Conservation (phyloP, 2,888 invertebrate genomes). For the Mythimna impura region DNA sequence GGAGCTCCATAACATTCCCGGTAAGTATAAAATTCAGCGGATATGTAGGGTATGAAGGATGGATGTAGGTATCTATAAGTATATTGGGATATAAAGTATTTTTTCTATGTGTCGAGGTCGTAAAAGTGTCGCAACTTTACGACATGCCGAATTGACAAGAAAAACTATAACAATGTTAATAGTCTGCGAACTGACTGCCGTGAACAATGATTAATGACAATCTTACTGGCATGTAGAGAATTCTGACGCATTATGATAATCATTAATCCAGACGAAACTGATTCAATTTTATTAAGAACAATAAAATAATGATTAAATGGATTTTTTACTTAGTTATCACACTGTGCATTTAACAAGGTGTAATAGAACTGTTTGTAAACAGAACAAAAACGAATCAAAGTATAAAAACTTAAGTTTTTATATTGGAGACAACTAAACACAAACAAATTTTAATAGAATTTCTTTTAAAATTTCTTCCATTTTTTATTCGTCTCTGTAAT, state of each 20-base stretch:
- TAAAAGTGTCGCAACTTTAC: constrained; percentile 59
- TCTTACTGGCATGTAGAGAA: constrained; percentile 34
- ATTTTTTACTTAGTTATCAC: constrained; percentile 31
- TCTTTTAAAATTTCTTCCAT: background rate
- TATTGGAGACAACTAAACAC: background rate
- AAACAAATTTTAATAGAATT: constrained; percentile 1
- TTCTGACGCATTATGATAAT: constrained; percentile 32
- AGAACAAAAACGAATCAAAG: constrained; percentile 7
- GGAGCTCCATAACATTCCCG: no score
- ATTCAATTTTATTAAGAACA: constrained; percentile 41
- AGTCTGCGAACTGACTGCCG: constrained; percentile 15
- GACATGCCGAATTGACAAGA: constrained; percentile 55
- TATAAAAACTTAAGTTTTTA: constrained; percentile 3
- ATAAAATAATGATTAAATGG: constrained; percentile 41
- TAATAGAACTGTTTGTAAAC: constrained; percentile 7
- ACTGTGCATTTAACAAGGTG: constrained; percentile 27
- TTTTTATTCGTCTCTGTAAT: constrained; percentile 15
- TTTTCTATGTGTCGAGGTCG: constrained; percentile 40
- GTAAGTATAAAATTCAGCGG: no score
- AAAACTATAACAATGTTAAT: constrained; percentile 59
- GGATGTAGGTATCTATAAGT: background rate
- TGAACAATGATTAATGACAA: constrained; percentile 32
- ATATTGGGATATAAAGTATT: constrained; percentile 27
- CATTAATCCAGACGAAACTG: constrained; percentile 33
- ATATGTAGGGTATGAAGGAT: background rate